Percentiles rank a stretch among this genome's conserved stretches.
phyloP scores from a whole-genome alignment of 2,888 invertebrate species.

The Phortica magna region DNA sequence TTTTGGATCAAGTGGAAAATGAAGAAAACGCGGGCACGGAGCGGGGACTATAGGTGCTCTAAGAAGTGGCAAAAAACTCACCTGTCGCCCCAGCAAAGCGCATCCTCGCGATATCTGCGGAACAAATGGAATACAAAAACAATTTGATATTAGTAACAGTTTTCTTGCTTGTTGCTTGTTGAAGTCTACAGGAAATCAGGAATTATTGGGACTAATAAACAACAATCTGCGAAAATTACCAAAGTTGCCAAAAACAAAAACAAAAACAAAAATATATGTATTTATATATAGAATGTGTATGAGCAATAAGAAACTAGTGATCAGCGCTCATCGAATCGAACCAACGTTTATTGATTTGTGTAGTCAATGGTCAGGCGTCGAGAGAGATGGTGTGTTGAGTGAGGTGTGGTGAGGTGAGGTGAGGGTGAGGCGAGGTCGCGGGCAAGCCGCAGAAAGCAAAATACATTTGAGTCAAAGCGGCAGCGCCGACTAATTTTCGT shows the following conservation, averaged over 20 bases:
- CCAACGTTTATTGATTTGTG: constrained; percentile 65
- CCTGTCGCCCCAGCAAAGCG: constrained; percentile 94
- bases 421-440: neutral
- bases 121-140: constrained; percentile 77
- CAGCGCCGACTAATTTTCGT: constrained; percentile 58
- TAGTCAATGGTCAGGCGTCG: constrained; percentile 15
- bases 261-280: too few species aligned
- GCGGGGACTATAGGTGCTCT: constrained; percentile 16
- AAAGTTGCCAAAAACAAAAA: constrained; percentile 52
- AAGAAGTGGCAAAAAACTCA: constrained; percentile 78
- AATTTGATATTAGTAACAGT: neutral
- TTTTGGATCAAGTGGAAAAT: constrained; percentile 47
- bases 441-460: neutral
- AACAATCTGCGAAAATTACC: constrained; percentile 58
- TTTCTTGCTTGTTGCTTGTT: neutral
- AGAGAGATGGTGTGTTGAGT: neutral
- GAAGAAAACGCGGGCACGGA: constrained; percentile 31
- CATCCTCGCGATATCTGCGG: constrained; percentile 92
- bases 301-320: neutral
- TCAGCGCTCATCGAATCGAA: constrained; percentile 34
- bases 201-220: constrained; percentile 53
- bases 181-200: constrained; percentile 61
- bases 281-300: too few species aligned
- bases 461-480: constrained; percentile 16
- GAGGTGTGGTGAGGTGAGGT: too few species aligned